Base-by-base conservation (phyloP, 2,113 vertebrate species). In the Melanocharis versteri region DNA sequence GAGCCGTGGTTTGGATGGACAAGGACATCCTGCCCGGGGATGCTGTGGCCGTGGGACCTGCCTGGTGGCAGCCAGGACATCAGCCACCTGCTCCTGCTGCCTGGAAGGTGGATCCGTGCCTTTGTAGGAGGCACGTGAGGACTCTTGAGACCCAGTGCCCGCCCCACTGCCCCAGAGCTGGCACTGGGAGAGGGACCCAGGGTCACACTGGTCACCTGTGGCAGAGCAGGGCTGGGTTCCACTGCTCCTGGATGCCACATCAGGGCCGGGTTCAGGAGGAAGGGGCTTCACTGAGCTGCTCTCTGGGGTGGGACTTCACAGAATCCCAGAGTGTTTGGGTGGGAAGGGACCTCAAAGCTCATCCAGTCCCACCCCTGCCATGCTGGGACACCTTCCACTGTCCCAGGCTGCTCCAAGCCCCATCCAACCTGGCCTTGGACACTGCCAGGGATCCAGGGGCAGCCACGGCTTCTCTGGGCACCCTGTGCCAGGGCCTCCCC, bases 291-390 rank as follows among this genome's bases (percentile, higher is more conserved):
- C 8, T 50, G 44, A 58, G 47, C 57, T 85, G 17, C 10, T 20
- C 23, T 65, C 15, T 42, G 57, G 47, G 80, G 28, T 53, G 51
- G 48, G 24, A 51, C 24, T 47, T 31, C 0, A 0, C 2, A n/a
- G 30, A 12, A 75, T 79, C 48, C 7, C 11, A 11, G 28, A 17
- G 13, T 15, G 20, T n/a, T 31, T 62, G 48, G 30, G 14, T 40
- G 48, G 66, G 50, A 57, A 73, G 15, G 21, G 1, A 11, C 1
- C 8, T 56, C 28, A 57, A 71, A 42, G 3, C 0, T 0, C 30
- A 22, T 42, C 42, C 1, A 0, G 1, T 48, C 1, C 47, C 19
- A 28, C 8, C 9, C 24, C 18, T 54, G 39, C n/a, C 30, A 22
- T 14, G 19, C 47, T 81, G 68, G 58, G 37, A 50, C 76, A 44